A percentile compares a stretch with the other conserved stretches of the same genome.
phyloP scores from a whole-genome alignment of 2,888 invertebrate genomes.

The Beris chalybata region DNA sequence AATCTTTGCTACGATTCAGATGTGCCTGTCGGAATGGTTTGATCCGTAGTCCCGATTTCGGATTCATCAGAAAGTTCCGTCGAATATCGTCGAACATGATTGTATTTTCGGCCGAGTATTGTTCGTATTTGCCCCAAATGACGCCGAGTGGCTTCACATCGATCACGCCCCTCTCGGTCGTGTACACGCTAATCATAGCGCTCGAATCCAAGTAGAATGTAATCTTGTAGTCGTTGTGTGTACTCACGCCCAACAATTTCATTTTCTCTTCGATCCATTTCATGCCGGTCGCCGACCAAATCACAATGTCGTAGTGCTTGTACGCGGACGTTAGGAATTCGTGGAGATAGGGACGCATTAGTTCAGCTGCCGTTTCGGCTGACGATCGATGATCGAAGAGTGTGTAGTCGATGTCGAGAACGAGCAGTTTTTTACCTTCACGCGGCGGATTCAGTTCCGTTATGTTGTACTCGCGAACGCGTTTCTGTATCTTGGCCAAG shows the following conservation, averaged over 20 bases:
- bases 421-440: conserved; percentile 84
- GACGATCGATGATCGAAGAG: conserved; percentile 93
- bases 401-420: conserved; percentile 95
- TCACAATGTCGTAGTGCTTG: conserved; percentile 91
- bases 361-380: conserved; percentile 82
- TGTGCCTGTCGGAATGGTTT: conserved; percentile 90
- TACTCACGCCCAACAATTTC: conserved; percentile 84
- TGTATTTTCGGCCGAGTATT: conserved; percentile 87
- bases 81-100: conserved; percentile 98
- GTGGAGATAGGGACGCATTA: conserved; percentile 94
- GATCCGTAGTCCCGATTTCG: conserved; percentile 88
- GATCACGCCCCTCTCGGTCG: conserved; percentile 86
- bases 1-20: conserved; percentile 79
- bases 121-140: conserved; percentile 93
- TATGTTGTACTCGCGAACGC: conserved; percentile 82
- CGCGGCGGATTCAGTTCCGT: conserved; percentile 80
- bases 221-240: conserved; percentile 84
- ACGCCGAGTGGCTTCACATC: conserved; percentile 95
- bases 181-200: conserved; percentile 94
- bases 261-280: conserved; percentile 98
- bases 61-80: conserved; percentile 97
- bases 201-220: conserved; percentile 87
- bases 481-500: conserved; percentile 77
- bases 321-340: conserved; percentile 89
- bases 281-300: conserved; percentile 99